Percentiles rank a stretch among this genome's conserved stretches.
Evolutionary conservation across 2,888 invertebrate species (phyloP).

Genomic region (Drosophila tanythrix): DNA sequence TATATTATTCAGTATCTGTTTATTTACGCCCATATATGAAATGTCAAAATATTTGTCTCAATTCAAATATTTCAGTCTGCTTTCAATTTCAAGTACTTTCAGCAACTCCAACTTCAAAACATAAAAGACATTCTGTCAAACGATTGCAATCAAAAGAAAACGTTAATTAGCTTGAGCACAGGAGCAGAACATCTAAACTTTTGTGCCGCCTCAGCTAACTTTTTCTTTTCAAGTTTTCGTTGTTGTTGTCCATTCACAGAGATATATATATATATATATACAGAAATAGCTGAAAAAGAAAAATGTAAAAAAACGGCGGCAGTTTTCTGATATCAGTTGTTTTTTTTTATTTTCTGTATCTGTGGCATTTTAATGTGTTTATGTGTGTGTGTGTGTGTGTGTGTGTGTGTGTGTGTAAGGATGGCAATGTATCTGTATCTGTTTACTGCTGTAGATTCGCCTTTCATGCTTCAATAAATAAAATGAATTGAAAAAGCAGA

Average conservation of each 20-base stretch:
- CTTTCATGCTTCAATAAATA: constrained; percentile 80
- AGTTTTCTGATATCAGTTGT: constrained; percentile 50
- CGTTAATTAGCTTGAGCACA: constrained; percentile 50
- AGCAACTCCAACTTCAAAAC: constrained; percentile 4
- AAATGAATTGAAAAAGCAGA: constrained; percentile 76
- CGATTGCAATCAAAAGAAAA: constrained; percentile 42
- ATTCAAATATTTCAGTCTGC: background rate
- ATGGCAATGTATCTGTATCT: constrained; percentile 50
- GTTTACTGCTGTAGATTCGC: constrained; percentile 54
- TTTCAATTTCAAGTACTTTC: background rate
- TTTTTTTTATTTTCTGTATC: constrained; percentile 29
- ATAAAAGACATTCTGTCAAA: constrained; percentile 42
- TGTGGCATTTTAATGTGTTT: constrained; percentile 20
- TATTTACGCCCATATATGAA: background rate
- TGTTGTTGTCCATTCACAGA: constrained; percentile 3
- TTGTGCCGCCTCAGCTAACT: constrained; percentile 35
- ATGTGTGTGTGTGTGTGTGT: constrained; percentile 1
- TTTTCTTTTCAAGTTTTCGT: constrained; percentile 25
- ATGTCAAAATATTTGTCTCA: background rate
- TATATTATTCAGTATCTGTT: background rate
- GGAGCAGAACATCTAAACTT: constrained; percentile 32
- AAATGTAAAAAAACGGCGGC: constrained; percentile 35
- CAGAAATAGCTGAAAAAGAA: constrained; percentile 18
- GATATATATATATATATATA: constrained; percentile 26
- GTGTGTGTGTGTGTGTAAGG: constrained; percentile 17